Evolutionary conservation across 2,797 vertebrate species (phyloP).

Genomic region (Tragelaphus eurycerus): DNA sequence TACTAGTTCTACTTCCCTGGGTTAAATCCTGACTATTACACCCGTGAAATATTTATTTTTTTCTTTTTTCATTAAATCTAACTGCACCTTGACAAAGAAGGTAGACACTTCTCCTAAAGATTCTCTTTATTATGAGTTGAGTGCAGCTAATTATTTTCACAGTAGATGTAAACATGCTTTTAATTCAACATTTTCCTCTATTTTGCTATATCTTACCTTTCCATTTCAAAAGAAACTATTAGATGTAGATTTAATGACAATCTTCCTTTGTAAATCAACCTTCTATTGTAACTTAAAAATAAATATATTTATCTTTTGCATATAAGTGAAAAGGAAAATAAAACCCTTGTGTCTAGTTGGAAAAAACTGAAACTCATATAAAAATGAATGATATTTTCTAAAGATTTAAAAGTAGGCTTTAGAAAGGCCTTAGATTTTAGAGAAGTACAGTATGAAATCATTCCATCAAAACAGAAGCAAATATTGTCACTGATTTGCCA

Average conservation of each 20-base stretch:
- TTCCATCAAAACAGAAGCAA: constrained; percentile 9
- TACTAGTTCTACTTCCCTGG: not conserved
- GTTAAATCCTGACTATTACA: not conserved
- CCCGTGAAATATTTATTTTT: not conserved
- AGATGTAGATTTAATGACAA: not conserved
- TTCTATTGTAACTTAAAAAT: not conserved
- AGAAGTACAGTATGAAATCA: not conserved
- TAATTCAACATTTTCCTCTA: not conserved
- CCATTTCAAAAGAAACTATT: constrained; percentile 18
- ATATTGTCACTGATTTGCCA: not conserved
- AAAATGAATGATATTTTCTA: not conserved
- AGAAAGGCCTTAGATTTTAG: constrained; percentile 24
- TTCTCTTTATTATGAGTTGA: not conserved
- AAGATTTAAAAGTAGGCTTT: constrained; percentile 5
- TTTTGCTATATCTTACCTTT: constrained; percentile 11
- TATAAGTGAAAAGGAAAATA: not conserved
- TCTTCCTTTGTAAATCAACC: constrained; percentile 21
- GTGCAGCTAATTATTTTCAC: not conserved
- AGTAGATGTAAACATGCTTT: not conserved
- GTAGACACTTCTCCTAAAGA: not conserved
- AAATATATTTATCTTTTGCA: not conserved
- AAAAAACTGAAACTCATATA: not conserved
- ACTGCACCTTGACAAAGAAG: not conserved
- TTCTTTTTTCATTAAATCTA: not conserved
- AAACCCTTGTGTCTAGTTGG: not conserved